Percentiles rank a stretch among this genome's conserved stretches.
These are phyloP conservation scores for Galemys pyrenaicus DNA, from an alignment of 2,113 vertebrate genomes.

Conservation along the genomic window DNA sequence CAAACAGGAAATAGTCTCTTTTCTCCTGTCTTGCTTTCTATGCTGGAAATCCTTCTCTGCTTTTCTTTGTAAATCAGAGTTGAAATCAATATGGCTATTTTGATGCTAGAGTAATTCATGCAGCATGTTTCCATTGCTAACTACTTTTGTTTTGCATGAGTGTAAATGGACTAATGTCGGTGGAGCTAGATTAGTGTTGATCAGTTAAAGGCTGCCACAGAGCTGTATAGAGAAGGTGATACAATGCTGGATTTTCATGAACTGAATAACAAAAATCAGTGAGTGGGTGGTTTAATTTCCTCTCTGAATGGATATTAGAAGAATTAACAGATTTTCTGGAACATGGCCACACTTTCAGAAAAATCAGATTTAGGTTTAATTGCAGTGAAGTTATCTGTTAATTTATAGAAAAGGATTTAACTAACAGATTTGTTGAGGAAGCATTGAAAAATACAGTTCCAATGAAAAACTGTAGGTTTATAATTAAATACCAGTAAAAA, in stretches of 20 bases:
- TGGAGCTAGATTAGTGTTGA: conserved; percentile 42
- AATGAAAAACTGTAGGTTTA: not conserved
- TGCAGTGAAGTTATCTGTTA: conserved; percentile 39
- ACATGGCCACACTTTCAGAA: not conserved
- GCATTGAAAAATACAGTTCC: not conserved
- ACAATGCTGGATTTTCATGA: conserved; percentile 45
- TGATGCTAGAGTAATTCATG: conserved; percentile 50
- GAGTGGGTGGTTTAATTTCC: not conserved
- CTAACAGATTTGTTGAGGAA: not conserved
- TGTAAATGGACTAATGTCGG: conserved; percentile 49
- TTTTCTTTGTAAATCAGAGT: conserved; percentile 46
- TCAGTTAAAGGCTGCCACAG: conserved; percentile 51
- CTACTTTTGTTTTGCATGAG: conserved; percentile 67
- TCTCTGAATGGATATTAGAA: not conserved
- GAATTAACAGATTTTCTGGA: conserved; percentile 7
- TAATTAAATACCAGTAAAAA: not conserved
- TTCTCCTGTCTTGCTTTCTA: conserved; percentile 57
- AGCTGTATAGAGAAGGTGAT: not conserved
- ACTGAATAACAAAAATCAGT: not conserved
- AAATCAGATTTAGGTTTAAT: conserved; percentile 29
- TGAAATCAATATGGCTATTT: conserved; percentile 73
- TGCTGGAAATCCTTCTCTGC: conserved; percentile 55
- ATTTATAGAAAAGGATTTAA: conserved; percentile 46
- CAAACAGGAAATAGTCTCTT: not conserved
- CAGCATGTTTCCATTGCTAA: conserved; percentile 59